Base-by-base conservation (phyloP, 2,113 vertebrate genomes). In the Antennarius striatus region DNA sequence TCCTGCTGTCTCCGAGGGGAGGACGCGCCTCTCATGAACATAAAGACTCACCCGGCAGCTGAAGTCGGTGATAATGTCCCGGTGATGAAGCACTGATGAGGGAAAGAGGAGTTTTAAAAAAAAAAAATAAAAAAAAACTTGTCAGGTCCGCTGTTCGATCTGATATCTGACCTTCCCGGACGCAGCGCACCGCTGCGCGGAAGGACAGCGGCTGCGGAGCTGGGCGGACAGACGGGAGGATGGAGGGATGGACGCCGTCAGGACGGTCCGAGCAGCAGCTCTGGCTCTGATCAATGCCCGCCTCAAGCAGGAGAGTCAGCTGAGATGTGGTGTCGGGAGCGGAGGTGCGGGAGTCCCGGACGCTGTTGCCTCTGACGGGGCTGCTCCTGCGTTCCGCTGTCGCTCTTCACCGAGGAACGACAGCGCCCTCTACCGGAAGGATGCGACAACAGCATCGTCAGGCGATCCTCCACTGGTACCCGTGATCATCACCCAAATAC, bases 1-100 rank as follows among this genome's bases (percentile, higher is more conserved):
- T 22, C 50, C 45, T 43, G 10, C 43, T 11, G 58, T n/a, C 42
- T 51, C 66, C 59, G 54, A 4, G 43, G 29, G 15, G 16, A 29
- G 71, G 42, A 73, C 36, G 30, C 64, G 9, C 42, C 68, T 68
- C 30, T 14, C 42, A 2, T 12, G 52, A 55, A 59, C 56, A 74
- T 40, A 76, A 8, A n/a, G 30, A 88, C 88, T 88, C 75, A 88
- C 86, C 88, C 45, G 17, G 6, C 63, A 3, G 60, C 56, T 53
- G 43, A 51, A 45, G 3, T 63, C 59, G 40, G 64, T 0, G 4
- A 45, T 3, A 9, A 49, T 30, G 52, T 57, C 56, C 52, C 56
- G 51, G 15, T 7, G 63, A 55, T 8, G 16, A 52, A 29, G 9
- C 36, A 42, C 30, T 4, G 49, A 28, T 40, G 40, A 16, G 54